Evolutionary conservation across 2,888 invertebrate genomes (phyloP), one percentile per base, ranked within the genome.

Genomic region (Catocala fraxini): DNA sequence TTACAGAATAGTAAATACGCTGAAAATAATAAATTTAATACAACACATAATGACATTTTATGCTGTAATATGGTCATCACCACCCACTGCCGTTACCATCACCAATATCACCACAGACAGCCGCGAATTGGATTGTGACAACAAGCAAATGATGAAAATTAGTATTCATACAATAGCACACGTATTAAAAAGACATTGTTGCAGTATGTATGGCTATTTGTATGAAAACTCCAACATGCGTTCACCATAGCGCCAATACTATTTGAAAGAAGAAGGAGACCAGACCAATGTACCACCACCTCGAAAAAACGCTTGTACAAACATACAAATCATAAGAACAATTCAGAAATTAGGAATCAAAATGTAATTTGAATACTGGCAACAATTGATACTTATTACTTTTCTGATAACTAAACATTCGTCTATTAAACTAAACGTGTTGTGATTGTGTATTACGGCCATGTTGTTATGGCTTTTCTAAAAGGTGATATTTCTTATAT

Each of bases 271-370:
- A 54, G 42, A 51, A 63, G 51, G 33, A 65, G 25, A 64, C 7
- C 13, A 73, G 60, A 51, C 55, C 46, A 59, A 63, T 60, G 64
- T 68, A 67, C 70, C 76, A 61, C 59, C 70, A 61, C 72, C 70
- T 49, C 43, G 58, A 55, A 59, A 64, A 6, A 63, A 64, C 67
- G 71, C 56, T 75, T 76, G 80, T 71, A 77, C 71, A 68, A 68
- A 72, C 68, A 75, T 70, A 68, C 61, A 60, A 59, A 58, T 45
- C 46, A n/a, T 39, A 43, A 25, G 25, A 25, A 25, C 3, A 25
- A 25, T 25, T 25, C 25, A 25, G 25, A 25, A 25, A 25, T 1
- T 25, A 25, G 25, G 3, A 25, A 25, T 25, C 25, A 25, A 25
- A 54, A 11, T 34, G 13, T 7, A 46, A 15, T 46, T 35, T 51